Evolutionary conservation across 2,888 invertebrate species (phyloP).

Genomic region (Drosophila longiperda): DNA sequence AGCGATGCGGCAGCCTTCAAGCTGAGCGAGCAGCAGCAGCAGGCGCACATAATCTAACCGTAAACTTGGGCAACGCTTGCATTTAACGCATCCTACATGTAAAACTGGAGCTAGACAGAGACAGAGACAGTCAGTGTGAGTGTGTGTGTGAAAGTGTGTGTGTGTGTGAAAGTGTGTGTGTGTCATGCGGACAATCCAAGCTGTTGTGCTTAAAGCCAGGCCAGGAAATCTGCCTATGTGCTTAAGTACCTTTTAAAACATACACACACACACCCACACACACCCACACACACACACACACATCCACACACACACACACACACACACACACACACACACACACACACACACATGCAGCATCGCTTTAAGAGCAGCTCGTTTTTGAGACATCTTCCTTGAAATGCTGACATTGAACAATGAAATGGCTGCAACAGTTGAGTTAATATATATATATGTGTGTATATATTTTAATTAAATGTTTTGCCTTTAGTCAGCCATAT

Average conservation of each 20-base stretch:
- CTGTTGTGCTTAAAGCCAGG: constrained; percentile 1
- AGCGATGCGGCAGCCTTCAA: constrained; percentile 74
- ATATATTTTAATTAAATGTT: constrained; percentile 34
- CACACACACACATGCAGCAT: background rate
- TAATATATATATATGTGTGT: background rate
- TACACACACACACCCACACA: background rate
- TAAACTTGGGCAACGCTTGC: constrained; percentile 32
- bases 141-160: background rate
- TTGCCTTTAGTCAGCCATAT: constrained; percentile 50
- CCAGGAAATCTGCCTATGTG: constrained; percentile 7
- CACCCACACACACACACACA: background rate
- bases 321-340: background rate
- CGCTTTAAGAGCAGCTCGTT: constrained; percentile 31
- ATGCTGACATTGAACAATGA: constrained; percentile 13
- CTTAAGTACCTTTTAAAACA: constrained; percentile 6
- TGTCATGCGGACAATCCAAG: background rate
- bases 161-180: background rate
- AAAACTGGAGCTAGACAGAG: background rate
- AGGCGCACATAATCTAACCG: constrained; percentile 75
- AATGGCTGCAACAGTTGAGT: constrained; percentile 13
- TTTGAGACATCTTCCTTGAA: background rate
- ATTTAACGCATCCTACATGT: constrained; percentile 19
- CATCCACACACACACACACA: background rate
- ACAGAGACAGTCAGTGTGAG: background rate
- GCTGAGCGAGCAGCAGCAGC: constrained; percentile 68